phyloP scores from a whole-genome alignment of 2,888 invertebrate species.

The Synanthedon myopaeformis region DNA sequence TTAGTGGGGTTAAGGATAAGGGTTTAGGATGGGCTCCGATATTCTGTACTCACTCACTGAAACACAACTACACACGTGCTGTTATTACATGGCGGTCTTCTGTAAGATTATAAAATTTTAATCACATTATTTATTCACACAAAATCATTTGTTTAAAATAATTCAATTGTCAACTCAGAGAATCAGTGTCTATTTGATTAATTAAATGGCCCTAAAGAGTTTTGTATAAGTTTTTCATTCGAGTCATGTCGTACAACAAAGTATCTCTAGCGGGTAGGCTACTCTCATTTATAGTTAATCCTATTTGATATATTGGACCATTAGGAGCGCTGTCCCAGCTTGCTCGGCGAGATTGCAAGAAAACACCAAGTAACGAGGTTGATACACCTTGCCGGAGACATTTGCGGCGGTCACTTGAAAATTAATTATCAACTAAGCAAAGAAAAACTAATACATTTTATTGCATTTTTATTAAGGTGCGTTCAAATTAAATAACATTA shows the following conservation, averaged over 20 bases:
- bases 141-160: too few species aligned
- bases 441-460: too few species aligned
- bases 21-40: too few species aligned
- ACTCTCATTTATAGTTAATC: constrained; percentile 62
- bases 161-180: too few species aligned
- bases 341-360: constrained; percentile 50
- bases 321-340: constrained; percentile 52
- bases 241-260: constrained; percentile 46
- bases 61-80: too few species aligned
- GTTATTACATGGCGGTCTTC: too few species aligned
- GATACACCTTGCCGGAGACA: constrained; percentile 20
- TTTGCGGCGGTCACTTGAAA: neutral
- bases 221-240: constrained; percentile 26
- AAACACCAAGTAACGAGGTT: constrained; percentile 37
- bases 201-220: neutral
- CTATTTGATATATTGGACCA: constrained; percentile 64
- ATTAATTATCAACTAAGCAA: neutral
- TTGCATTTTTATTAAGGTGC: too few species aligned
- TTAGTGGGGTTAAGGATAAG: too few species aligned
- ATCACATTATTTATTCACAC: too few species aligned
- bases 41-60: too few species aligned
- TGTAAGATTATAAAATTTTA: too few species aligned
- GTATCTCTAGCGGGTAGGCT: constrained; percentile 45
- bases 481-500: too few species aligned
- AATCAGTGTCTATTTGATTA: neutral